These are phyloP conservation scores for Octopus sinensis DNA, from an alignment of 1,140 invertebrate species.

Conservation along the genomic window DNA sequence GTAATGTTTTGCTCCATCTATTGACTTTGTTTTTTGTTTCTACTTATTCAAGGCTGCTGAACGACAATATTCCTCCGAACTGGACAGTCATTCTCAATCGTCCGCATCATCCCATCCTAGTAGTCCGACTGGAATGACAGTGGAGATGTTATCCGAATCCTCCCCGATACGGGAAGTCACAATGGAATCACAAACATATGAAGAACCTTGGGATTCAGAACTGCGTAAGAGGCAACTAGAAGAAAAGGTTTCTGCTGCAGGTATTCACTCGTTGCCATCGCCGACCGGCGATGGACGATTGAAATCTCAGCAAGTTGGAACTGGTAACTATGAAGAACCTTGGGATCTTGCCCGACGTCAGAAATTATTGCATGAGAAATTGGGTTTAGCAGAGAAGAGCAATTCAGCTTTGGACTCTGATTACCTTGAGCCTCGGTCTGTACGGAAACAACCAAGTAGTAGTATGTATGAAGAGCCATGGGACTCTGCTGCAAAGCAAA, in stretches of 20 bases:
- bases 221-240: constrained; percentile 19
- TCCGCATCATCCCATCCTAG: constrained; percentile 6
- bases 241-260: constrained; percentile 15
- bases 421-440: constrained; percentile 5
- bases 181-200: constrained; percentile 23
- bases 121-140: neutral
- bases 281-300: neutral
- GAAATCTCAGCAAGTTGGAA: constrained; percentile 7
- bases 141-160: neutral
- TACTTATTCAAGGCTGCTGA: neutral
- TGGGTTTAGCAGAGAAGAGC: constrained; percentile 4
- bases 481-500: constrained; percentile 36
- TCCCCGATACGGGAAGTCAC: neutral
- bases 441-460: neutral
- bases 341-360: constrained; percentile 30
- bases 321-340: constrained; percentile 32
- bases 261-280: constrained; percentile 17
- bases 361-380: constrained; percentile 12
- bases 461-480: constrained; percentile 41
- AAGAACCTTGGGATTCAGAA: constrained; percentile 33
- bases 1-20: too few relatives aligned
- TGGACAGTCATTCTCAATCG: constrained; percentile 8
- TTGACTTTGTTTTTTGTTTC: neutral
- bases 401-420: neutral
- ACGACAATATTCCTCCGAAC: constrained; percentile 11